Base-by-base conservation (phyloP, 23 tunicate genomes). In the Trididemnum clinides region DNA sequence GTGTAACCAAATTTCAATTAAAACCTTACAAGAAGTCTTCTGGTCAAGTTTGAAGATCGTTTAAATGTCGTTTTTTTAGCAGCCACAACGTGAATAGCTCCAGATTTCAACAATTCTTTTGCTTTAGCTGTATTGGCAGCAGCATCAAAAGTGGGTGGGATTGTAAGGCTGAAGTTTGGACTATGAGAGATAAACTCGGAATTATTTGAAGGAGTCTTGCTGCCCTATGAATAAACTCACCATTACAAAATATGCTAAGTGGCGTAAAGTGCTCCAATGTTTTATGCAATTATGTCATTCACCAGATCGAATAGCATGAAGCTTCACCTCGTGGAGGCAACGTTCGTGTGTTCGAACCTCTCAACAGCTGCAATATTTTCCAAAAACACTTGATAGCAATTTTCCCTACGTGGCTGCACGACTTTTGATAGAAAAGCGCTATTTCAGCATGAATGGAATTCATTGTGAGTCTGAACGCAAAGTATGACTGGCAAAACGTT, bases 81-180 rank as follows among this genome's bases (percentile, higher is more conserved):
- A 0, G 51, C 82, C 65, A 76, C 82, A 0, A 94, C 69, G 34
- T 94, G 62, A 29, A 94, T 85, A 26, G 90, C 94, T 2, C 98
- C 98, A 38, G 90, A 69, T 77, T 87, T 87, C 2, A 94, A 64
- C 57, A 94, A 58, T 30, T 85, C 59, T 66, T 94, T 94, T 22
- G 94, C 98, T 28, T 89, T 89, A 36, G 66, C 90, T 29, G 98
- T 94, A 39, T 94, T 94, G 12, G 94, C 94, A 21, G 98, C 98
- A 0, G 98, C 98, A 54, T 92, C 57, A 34, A 71, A 57, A 1
- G 97, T 71, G 21, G 75, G 33, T 0, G 90, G 79, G 33, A 58
- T 35, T 6, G 35, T 66, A 21, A 70, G 49, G 5, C 70, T 71
- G 28, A 66, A 57, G 63, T 71, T 92, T 27, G 37, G 51, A 5